Base-by-base conservation (phyloP, 2,113 vertebrate genomes). In the Patagioenas fasciata region DNA sequence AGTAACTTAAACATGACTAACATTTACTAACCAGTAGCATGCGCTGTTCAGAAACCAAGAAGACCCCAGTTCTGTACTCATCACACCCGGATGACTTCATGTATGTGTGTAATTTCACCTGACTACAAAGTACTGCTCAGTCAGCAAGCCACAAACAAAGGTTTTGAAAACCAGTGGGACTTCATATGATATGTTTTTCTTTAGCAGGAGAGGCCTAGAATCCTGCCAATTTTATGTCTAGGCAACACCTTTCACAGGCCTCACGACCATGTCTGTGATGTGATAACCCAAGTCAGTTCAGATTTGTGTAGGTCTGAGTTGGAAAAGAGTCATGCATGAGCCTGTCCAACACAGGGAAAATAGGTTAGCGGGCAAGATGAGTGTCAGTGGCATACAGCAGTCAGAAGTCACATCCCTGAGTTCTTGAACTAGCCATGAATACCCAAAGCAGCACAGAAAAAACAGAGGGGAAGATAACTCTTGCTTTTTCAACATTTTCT, bases 221-320 rank as follows among this genome's bases (percentile, higher is more conserved):
- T 54, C n/a, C 18, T 75, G 14, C 20, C 47, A 74, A 42, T 78
- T 62, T 70, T 77, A 86, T 86, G 13, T 51, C 23, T 47, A 62
- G 65, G 18, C n/a, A 47, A 17, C 3, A 34, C 1, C 7, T 50
- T 82, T 69, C 32, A 72, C 6, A 56, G n/a, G 24, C 15, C 34
- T 57, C 0, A 0, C 0, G 1, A 62, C 51, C 7, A 3, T 0
- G 2, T 19, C 25, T 72, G 26, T 48, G 51, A 51, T 64, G 18
- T 34, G 36, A 80, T 26, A 74, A 62, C 14, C 11, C 25, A 48
- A 44, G 14, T 24, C 0, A 2, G 21, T 57, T 64, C 31, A 65
- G 9, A 64, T 74, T 88, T 4, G 2, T 23, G 24, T 19, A 72
- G 20, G 17, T 79, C 53, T 78, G 48, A 50, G 24, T 29, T 75